These are phyloP conservation scores for Mus spicilegus DNA, from an alignment of 2,113 vertebrate genomes.

Conservation along the genomic window DNA sequence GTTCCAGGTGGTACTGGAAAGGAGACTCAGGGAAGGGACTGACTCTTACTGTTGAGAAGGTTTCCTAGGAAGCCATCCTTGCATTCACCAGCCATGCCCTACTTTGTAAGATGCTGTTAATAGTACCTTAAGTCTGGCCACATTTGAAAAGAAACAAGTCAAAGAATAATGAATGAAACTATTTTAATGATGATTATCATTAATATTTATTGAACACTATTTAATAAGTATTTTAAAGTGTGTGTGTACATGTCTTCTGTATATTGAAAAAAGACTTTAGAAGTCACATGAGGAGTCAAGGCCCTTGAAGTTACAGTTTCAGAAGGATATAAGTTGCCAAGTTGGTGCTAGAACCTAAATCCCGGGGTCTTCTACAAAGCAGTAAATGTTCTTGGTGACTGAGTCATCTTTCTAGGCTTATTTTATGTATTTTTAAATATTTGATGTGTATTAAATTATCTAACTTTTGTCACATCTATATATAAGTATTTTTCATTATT, in stretches of 20 bases:
- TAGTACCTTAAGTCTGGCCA: not conserved
- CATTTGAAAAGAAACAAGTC: not conserved
- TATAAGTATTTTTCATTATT: not conserved
- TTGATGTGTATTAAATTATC: not conserved
- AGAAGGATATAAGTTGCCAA: not conserved
- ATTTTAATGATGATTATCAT: not conserved
- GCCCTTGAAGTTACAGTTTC: too few relatives aligned
- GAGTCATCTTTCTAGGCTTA: not conserved
- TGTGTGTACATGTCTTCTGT: not conserved
- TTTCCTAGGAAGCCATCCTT: not conserved
- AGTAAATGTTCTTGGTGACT: not conserved
- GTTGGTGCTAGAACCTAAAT: not conserved
- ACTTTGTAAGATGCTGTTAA: not conserved
- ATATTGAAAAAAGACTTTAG: not conserved
- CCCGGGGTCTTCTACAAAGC: not conserved
- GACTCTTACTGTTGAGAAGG: too few relatives aligned
- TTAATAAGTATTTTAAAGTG: not conserved
- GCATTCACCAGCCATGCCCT: not conserved
- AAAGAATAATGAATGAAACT: not conserved
- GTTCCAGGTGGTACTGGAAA: rapidly evolving
- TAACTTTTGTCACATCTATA: not conserved
- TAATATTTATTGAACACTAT: not conserved
- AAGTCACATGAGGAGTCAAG: not conserved
- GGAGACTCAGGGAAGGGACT: not conserved
- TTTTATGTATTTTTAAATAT: not conserved